phyloP scores from a whole-genome alignment of 2,888 invertebrate species.

The Urechis unicinctus region DNA sequence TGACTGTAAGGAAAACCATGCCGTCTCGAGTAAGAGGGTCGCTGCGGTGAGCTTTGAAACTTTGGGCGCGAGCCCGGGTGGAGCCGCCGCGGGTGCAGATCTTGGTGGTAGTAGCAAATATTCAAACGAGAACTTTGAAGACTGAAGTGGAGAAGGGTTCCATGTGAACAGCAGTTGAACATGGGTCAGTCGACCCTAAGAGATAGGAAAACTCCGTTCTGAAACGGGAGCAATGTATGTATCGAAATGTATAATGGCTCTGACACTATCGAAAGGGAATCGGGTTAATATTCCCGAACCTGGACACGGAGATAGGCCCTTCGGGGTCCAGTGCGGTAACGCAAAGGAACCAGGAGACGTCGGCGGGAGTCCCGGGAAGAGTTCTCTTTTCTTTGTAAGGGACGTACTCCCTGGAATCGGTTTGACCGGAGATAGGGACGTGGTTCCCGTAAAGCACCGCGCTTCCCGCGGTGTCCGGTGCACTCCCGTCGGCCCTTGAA shows the following conservation, averaged over 20 bases:
- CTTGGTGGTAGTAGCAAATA: conserved; percentile 17
- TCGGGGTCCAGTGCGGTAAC: conserved; percentile 12
- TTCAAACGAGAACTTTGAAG: conserved; percentile 19
- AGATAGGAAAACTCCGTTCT: no score
- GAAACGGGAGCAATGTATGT: no score
- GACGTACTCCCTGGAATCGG: conserved; percentile 48
- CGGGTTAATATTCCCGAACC: conserved; percentile 54
- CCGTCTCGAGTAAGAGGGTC: conserved; percentile 61
- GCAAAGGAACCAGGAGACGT: conserved; percentile 14
- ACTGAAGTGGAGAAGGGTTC: no score
- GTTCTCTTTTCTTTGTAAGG: conserved; percentile 16
- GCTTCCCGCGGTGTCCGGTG: conserved; percentile 44
- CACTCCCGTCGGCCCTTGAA: no score
- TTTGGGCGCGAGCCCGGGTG: conserved; percentile 57
- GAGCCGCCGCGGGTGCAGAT: conserved; percentile 51
- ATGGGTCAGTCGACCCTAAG: no score
- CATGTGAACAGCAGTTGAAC: no score
- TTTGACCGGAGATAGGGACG: conserved; percentile 42
- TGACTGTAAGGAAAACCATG: conserved; percentile 47
- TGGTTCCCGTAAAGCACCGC: conserved; percentile 50
- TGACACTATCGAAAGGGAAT: conserved; percentile 40
- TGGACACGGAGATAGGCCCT: conserved; percentile 53
- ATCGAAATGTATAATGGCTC: no score
- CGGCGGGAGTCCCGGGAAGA: conserved; percentile 13
- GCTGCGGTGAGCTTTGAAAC: conserved; percentile 59